Conservation (phyloP, 2,797 vertebrate species). For the Chelon labrosus region DNA sequence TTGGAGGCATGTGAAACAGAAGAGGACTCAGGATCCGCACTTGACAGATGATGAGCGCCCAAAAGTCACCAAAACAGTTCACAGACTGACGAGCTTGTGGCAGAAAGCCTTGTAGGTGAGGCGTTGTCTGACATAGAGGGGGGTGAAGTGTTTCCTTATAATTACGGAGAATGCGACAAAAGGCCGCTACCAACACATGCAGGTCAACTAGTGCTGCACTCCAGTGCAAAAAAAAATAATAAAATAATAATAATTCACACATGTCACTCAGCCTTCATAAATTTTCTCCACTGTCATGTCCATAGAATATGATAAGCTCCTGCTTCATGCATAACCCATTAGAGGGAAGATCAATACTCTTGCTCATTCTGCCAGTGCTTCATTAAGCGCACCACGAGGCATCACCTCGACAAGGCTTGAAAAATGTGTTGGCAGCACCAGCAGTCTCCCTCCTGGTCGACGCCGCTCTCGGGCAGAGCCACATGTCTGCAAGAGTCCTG, state of each 20-base stretch:
- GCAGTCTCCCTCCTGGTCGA: conserved; percentile 13
- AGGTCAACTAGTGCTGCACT: neutral
- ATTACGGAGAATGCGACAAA: conserved; percentile 38
- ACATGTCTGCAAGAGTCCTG: conserved; percentile 27
- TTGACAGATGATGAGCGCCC: conserved; percentile 33
- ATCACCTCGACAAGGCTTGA: conserved; percentile 31
- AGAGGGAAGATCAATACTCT: conserved; percentile 58
- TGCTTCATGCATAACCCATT: conserved; percentile 55
- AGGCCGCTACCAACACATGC: conserved; percentile 16
- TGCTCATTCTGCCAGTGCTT: conserved; percentile 64
- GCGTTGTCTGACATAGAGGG: conserved; percentile 14
- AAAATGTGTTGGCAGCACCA: conserved; percentile 41
- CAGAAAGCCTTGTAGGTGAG: conserved; percentile 24
- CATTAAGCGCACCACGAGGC: conserved; percentile 57
- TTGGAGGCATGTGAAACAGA: neutral
- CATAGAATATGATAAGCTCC: conserved; percentile 55
- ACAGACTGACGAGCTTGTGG: conserved; percentile 21
- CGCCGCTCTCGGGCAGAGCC: conserved; percentile 1
- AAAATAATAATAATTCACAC: neutral
- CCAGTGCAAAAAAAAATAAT: neutral
- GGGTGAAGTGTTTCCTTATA: conserved; percentile 42
- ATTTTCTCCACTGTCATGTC: conserved; percentile 7
- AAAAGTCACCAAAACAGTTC: conserved; percentile 19
- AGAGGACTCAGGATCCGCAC: conserved; percentile 23
- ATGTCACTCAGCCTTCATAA: conserved; percentile 20